Conservation (phyloP, 2,888 invertebrate genomes). For the Trissonchulus latispiculum region DNA sequence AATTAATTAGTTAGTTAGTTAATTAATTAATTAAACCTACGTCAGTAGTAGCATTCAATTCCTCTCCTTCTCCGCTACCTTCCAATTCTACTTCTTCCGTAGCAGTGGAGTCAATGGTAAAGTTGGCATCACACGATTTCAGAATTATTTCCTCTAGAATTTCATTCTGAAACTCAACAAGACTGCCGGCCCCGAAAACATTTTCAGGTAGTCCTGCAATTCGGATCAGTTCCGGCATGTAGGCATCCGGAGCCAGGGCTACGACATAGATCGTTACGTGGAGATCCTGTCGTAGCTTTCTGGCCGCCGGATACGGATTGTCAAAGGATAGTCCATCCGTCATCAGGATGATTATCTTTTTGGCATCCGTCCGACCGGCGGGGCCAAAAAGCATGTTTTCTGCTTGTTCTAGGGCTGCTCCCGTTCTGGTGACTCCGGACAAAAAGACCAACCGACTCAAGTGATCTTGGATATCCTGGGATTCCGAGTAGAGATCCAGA, state of each 20-base stretch:
- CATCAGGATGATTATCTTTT: constrained; percentile 34
- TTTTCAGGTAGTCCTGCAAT: constrained; percentile 3
- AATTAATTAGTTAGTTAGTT: too few species aligned
- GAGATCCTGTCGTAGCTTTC: constrained; percentile 30
- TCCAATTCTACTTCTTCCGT: not conserved
- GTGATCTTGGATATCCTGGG: constrained; percentile 27
- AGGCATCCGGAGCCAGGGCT: constrained; percentile 35
- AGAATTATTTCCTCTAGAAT: not conserved
- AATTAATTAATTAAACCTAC: too few species aligned
- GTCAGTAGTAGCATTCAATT: not conserved
- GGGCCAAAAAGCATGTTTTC: constrained; percentile 29
- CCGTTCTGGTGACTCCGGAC: constrained; percentile 26
- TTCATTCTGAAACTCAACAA: not conserved
- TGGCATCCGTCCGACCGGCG: constrained; percentile 29
- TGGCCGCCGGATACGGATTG: constrained; percentile 34
- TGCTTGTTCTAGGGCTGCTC: constrained; percentile 32
- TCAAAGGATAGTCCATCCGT: constrained; percentile 40
- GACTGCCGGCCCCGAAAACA: not conserved
- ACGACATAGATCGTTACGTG: constrained; percentile 38
- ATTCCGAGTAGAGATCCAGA: constrained; percentile 33
- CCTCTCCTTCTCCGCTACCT: not conserved
- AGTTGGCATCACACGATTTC: not conserved
- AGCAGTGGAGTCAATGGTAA: not conserved
- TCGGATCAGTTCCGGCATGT: constrained; percentile 33
- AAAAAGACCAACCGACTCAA: constrained; percentile 20